Evolutionary conservation across 30 jellyfish, hydroid and myxozoan genomes (phyloP), one percentile per base, ranked within the genome.

Genomic region (Turritopsis dohrnii): DNA sequence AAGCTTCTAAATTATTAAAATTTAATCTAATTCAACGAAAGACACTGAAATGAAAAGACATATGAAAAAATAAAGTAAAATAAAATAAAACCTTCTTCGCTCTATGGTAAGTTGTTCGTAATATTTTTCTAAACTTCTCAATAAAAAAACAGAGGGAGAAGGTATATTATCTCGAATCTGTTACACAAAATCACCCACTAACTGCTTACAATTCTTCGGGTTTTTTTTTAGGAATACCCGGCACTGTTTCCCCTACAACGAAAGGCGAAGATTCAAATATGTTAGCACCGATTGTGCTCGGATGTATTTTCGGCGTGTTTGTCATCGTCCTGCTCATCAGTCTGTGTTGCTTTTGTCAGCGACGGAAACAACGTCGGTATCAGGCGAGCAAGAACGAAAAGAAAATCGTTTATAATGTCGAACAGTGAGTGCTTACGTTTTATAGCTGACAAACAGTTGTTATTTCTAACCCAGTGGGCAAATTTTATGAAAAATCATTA

Each of bases 261-360:
- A 66, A 29, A 81, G 30, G 79, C 26, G 71, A 31, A 18, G 90
- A 83, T 16, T 41, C 60, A 5, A 88, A 86, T 71, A 66, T 80
- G 1, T 75, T 87, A 81, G 90, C 94, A 1, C 90, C 90, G 74
- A 94, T 94, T 76, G 83, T 94, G 28, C 93, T 94, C 28, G 97
- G 95, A 7, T 30, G 80, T 52, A 86, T 94, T 9, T 84, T 94
- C 79, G 95, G 96, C 1, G 88, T 89, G 65, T 84, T 94, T 69
- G 90, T 94, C 19, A 81, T 94, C 75, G 83, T 94, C 29, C 90
- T 94, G 29, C 28, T 89, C 29, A 83, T 94, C 25, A 88, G 97
- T 31, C 66, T 94, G 84, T 41, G 75, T 71, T 89, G 96, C 60
- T 88, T 94, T 84, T 75, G 89, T 86, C 84, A 96, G 29, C 90